phyloP scores from a whole-genome alignment of 1,140 invertebrate genomes.

The Lycorma delicatula region DNA sequence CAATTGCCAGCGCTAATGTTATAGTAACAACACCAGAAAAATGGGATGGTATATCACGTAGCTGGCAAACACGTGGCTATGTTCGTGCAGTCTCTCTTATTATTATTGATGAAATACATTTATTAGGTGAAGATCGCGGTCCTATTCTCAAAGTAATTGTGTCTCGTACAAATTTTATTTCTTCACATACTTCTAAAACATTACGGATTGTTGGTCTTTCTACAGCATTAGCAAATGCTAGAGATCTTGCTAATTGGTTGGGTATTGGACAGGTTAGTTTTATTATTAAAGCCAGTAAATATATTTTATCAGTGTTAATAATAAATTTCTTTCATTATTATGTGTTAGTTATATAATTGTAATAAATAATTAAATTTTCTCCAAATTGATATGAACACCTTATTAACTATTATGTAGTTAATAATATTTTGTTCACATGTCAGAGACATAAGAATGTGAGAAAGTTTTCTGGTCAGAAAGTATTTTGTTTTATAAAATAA shows the following conservation, averaged over 20 bases:
- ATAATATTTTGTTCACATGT: too few species aligned
- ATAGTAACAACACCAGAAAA: constrained; percentile 99
- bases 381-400: too few species aligned
- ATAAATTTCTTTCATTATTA: too few species aligned
- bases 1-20: constrained; percentile 75
- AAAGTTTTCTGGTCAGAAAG: too few species aligned
- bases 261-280: constrained; percentile 60
- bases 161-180: constrained; percentile 82
- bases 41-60: constrained; percentile 97
- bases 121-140: constrained; percentile 86
- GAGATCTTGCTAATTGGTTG: constrained; percentile 95
- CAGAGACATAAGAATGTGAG: too few species aligned
- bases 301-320: too few species aligned
- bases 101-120: constrained; percentile 97
- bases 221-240: constrained; percentile 94
- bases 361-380: too few species aligned
- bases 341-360: too few species aligned
- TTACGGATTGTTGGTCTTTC: constrained; percentile 91
- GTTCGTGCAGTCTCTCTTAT: constrained; percentile 88
- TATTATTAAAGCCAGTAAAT: too few species aligned
- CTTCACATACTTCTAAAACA: constrained; percentile 66
- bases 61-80: constrained; percentile 94
- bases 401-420: too few species aligned
- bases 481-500: too few species aligned
- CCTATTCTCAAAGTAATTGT: constrained; percentile 80